phyloP scores from a whole-genome alignment of 1,140 invertebrate species.

The Drosophila nikananu region DNA sequence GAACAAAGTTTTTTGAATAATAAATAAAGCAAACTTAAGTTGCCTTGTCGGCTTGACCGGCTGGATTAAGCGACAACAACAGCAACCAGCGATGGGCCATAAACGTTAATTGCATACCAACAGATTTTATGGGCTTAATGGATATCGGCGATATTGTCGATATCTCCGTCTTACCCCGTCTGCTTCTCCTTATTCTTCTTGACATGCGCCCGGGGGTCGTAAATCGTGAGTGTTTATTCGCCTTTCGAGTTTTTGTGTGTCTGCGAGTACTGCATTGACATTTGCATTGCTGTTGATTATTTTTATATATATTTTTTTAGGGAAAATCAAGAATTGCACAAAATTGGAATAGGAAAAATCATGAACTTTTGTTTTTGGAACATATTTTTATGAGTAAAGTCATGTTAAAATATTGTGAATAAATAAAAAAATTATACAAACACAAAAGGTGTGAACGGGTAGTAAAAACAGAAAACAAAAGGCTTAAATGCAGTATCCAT shows the following conservation, averaged over 20 bases:
- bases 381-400: not conserved
- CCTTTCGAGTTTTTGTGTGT: constrained; percentile 35
- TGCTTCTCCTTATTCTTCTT: constrained; percentile 31
- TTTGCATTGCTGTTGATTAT: constrained; percentile 62
- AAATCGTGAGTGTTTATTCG: constrained; percentile 65
- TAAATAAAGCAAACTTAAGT: constrained; percentile 75
- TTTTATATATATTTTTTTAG: constrained; percentile 2
- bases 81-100: constrained; percentile 44
- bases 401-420: not conserved
- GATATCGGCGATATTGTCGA: constrained; percentile 79
- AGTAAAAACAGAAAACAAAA: constrained; percentile 1
- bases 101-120: constrained; percentile 83
- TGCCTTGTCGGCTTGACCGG: constrained; percentile 75
- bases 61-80: constrained; percentile 71
- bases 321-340: constrained; percentile 1
- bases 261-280: constrained; percentile 65
- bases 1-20: constrained; percentile 53
- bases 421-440: not conserved
- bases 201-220: constrained; percentile 64
- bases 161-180: constrained; percentile 57
- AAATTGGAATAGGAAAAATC: not conserved
- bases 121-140: constrained; percentile 84
- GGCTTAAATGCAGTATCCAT: not conserved
- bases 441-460: not conserved
- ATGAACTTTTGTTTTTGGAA: too few relatives aligned